These are phyloP conservation scores for Psettodes erumei DNA, from an alignment of 2,113 vertebrate genomes.

Conservation along the genomic window DNA sequence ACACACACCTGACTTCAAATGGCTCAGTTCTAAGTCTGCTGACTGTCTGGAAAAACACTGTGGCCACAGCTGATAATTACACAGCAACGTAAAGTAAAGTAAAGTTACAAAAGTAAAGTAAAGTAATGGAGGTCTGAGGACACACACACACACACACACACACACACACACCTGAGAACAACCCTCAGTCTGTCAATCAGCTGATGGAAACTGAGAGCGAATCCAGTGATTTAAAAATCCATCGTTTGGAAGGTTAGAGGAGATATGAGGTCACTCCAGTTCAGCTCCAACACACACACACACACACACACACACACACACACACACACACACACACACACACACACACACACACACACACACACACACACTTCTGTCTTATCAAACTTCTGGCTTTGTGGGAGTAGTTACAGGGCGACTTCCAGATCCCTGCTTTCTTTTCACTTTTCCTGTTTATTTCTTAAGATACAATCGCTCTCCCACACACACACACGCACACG, in stretches of 20 bases:
- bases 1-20: too few relatives aligned
- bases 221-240: background rate
- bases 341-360: background rate
- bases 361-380: background rate
- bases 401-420: background rate
- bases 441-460: background rate
- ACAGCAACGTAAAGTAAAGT: too few relatives aligned
- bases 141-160: background rate
- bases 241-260: background rate
- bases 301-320: background rate
- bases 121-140: too few relatives aligned
- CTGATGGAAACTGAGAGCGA: too few relatives aligned
- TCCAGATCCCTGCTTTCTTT: background rate
- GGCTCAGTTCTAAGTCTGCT: too few relatives aligned
- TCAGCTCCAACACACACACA: background rate
- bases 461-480: background rate
- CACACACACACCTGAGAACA: too few relatives aligned
- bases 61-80: background rate
- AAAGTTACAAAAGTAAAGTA: too few relatives aligned
- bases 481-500: conserved; percentile 2
- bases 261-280: background rate
- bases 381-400: background rate
- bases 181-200: too few relatives aligned
- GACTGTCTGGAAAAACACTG: too few relatives aligned
- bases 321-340: background rate